Evolutionary conservation across 2,113 vertebrate genomes (phyloP), one percentile per base, ranked within the genome.

Genomic region (Sula dactylatra): DNA sequence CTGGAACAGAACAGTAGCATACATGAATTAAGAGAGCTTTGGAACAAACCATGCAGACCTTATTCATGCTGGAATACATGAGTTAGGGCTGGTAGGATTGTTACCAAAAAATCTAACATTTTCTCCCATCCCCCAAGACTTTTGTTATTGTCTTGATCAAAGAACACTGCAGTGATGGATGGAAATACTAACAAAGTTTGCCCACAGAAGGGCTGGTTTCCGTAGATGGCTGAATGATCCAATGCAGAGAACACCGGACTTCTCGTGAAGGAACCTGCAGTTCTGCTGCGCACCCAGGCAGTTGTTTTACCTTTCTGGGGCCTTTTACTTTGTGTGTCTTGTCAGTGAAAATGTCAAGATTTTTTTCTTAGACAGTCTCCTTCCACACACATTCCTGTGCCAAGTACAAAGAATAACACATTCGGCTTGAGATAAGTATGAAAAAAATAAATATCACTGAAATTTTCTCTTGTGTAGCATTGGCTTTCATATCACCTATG

Each of bases 361-460:
- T 64, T 40, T 91, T 92, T 64, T 32, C 44, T 84, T 55, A 74
- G 27, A 27, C 65, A 45, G 19, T 40, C 47, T 88, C 38, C 36
- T 86, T 94, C 55, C 70, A 76, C 26, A 45, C 27, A 24, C 4
- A 34, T 84, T 87, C 49, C 40, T 81, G 4, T 93, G 79, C 67
- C 85, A 70, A 92, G 44, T 58, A 90, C 13, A 52, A 91, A 92
- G 55, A 93, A 86, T 72, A 96, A 72, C 42, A 59, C 36, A 24
- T 92, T 90, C 55, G 25, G 22, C 50, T 88, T 82, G 70, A 94
- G 90, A 82, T 86, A 96, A 82, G 36, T 72, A 80, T 44, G 66
- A 85, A 70, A 85, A 95, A 96, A 95, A 91, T 73, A 77, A 91
- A 47, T 90, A 84, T 85, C 64, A 55, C 58, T 80, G 71, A 58